Conservation (phyloP, 2,113 vertebrate genomes). For the Trochalopteron elliotii region DNA sequence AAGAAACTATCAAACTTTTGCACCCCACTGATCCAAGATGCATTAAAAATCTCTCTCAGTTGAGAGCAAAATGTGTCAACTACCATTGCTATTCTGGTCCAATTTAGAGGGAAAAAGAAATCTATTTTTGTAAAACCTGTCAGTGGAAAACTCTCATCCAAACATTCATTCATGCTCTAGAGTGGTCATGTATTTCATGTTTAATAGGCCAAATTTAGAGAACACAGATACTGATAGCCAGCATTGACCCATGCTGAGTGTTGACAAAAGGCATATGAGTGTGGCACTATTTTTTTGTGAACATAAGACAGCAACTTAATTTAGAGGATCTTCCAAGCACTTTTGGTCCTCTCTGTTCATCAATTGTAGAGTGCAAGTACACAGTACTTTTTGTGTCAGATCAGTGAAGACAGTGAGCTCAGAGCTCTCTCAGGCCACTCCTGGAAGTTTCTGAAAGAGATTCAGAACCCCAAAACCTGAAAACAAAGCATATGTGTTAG, state of each 20-base stretch:
- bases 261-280: not conserved
- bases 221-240: not conserved
- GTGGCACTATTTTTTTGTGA: not conserved
- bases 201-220: not conserved
- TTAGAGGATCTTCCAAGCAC: not conserved
- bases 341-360: not conserved
- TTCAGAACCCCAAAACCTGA: not conserved
- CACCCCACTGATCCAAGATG: constrained; percentile 21
- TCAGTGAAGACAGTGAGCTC: not conserved
- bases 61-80: constrained; percentile 26
- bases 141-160: not conserved
- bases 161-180: not conserved
- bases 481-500: accelerated
- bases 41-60: constrained; percentile 35
- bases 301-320: not conserved
- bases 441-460: not conserved
- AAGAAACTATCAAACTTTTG: constrained; percentile 59
- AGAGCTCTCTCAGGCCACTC: not conserved
- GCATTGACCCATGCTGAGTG: not conserved
- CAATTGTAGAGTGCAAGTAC: not conserved
- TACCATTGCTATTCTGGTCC: not conserved
- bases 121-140: constrained; percentile 39
- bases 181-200: not conserved
- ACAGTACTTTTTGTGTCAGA: not conserved
- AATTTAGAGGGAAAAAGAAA: not conserved